phyloP scores from a whole-genome alignment of 2,888 invertebrate genomes.

The Athalia rosae region DNA sequence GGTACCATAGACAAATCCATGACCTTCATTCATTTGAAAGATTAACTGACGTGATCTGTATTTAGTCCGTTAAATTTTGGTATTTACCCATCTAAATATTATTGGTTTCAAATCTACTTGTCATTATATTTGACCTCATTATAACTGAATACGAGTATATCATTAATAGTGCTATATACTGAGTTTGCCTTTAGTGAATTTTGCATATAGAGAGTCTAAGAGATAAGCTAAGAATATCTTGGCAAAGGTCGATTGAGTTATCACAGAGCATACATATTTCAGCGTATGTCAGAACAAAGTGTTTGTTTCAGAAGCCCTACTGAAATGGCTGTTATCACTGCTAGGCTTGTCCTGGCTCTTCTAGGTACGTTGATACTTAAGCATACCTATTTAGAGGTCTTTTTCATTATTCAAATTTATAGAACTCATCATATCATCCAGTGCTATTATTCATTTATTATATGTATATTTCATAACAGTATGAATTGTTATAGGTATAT shows the following conservation, averaged over 20 bases:
- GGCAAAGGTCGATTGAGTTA: constrained; percentile 10
- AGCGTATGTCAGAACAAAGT: background rate
- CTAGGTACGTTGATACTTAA: constrained; percentile 33
- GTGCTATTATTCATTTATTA: background rate
- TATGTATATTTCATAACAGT: background rate
- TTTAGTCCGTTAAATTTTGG: no score
- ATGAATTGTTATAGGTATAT: no score
- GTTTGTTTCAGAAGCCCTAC: constrained; percentile 13
- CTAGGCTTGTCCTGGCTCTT: constrained; percentile 18
- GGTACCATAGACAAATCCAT: no score
- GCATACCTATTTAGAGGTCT: background rate
- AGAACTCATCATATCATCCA: background rate
- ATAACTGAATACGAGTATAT: no score
- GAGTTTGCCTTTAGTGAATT: background rate
- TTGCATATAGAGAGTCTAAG: background rate
- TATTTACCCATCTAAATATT: no score
- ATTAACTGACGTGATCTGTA: no score
- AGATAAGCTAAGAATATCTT: constrained; percentile 26
- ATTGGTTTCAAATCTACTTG: no score
- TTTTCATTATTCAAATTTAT: background rate
- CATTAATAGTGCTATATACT: background rate
- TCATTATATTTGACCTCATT: no score
- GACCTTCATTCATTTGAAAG: no score
- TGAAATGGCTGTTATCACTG: constrained; percentile 27
- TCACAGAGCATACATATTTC: constrained; percentile 9